A percentile compares a stretch with the other conserved stretches of the same genome.
phyloP scores from a whole-genome alignment of 2,797 vertebrate species.

The Lateolabrax maculatus region DNA sequence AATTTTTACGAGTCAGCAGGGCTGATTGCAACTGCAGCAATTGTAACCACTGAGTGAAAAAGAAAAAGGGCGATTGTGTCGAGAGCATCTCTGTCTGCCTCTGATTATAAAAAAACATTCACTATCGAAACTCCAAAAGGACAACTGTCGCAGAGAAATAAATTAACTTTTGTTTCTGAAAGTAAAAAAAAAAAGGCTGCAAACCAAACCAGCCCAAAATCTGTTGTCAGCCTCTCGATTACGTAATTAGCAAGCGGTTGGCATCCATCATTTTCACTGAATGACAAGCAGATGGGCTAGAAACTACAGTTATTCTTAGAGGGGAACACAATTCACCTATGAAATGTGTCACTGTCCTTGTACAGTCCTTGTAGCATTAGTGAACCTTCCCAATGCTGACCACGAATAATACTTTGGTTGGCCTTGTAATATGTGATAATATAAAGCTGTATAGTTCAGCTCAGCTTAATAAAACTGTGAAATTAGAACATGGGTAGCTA shows the following conservation, averaged over 20 bases:
- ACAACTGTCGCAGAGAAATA: conserved; percentile 1
- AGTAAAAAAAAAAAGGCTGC: neutral
- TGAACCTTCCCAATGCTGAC: conserved; percentile 2
- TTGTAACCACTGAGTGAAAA: conserved; percentile 22
- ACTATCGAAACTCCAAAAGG: conserved; percentile 27
- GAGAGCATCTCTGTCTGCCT: conserved; percentile 20
- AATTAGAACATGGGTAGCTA: neutral
- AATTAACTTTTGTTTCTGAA: conserved; percentile 37
- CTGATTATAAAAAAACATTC: conserved; percentile 6
- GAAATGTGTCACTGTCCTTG: conserved; percentile 21
- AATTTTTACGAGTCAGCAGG: conserved; percentile 34
- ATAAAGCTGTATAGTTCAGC: neutral
- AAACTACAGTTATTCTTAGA: conserved; percentile 26
- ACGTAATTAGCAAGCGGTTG: conserved; percentile 63
- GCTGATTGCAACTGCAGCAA: conserved; percentile 40
- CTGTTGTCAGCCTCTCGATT: conserved; percentile 47
- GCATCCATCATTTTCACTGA: conserved; percentile 45
- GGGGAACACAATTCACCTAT: conserved; percentile 13
- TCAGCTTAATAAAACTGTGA: neutral
- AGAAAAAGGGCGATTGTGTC: conserved; percentile 32
- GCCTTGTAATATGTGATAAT: neutral
- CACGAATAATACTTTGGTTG: neutral
- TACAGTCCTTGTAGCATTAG: neutral
- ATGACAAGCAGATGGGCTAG: conserved; percentile 57
- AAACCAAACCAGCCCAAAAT: conserved; percentile 33